Evolutionary conservation across 2,888 invertebrate genomes (phyloP), one percentile per base, ranked within the genome.

Genomic region (Tridacna crocea): DNA sequence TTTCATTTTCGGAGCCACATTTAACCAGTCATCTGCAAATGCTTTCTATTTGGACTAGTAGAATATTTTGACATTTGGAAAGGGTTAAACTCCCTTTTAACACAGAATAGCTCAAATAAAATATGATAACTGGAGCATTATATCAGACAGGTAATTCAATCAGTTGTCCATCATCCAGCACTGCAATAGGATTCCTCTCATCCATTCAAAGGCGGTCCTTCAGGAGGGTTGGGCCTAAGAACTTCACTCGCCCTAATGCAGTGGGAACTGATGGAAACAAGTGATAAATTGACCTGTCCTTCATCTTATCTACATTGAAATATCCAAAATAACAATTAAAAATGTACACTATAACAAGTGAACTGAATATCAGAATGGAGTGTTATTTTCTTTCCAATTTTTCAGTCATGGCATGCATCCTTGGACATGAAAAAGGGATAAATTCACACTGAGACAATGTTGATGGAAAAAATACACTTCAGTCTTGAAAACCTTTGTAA

Each of bases 171-270:
- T 46, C 48, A 26, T 24, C 51, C 70, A 15, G 51, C 70, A 70
- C 70, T 51, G 22, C 22, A 70, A 24, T 12, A 70, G 70, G 70
- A 22, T 22, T 13, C 10, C 66, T 24, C 19, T 8, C 15, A 68
- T 85, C 88, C 78, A 77, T 76, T 55, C 48, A 72, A 51, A 55
- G 81, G 80, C 77, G 72, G 61, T 80, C 86, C 80, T 76, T 2
- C 66, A 51, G 48, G 79, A 77, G 87, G 83, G 79, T 87, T 85
- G 75, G 65, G 82, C 81, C 75, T 55, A 66, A 63, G 60, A 65
- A 80, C 81, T 79, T 88, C 88, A 88, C 66, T 58, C 27, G 68
- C 66, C 80, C 88, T 79, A 61, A 58, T 51, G 66, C 55, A 51
- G 60, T 70, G 75, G 65, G 82, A 58, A 36, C 65, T 27, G 46